Evolutionary conservation across 2,888 invertebrate species (phyloP), one percentile per base, ranked within the genome.

Genomic region (Caenorhabditis zanzibari): DNA sequence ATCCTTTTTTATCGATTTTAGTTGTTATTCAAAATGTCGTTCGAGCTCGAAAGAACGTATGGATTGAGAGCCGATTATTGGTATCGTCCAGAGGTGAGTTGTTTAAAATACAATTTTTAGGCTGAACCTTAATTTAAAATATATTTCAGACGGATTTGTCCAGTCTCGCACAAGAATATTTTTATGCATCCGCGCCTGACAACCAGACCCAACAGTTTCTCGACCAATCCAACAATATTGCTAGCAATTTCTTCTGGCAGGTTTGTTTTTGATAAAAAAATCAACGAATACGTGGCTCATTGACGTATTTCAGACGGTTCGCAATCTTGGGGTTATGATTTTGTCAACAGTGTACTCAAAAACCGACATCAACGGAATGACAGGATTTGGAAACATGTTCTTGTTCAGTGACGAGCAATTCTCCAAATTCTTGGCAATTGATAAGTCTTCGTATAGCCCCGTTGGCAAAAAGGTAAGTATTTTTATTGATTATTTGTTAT

Each of bases 331-430:
- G 19, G 95, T 96, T 90, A 95, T 96, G n/a, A 93, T 97, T 52
- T 94, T 98, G 24, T 95, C 95, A 86, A 95, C 95, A 93, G 96
- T 98, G 94, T 96, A 97, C 95, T 96, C 96, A 38, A 95, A 96
- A 93, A 98, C 98, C 2, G 96, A 97, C 89, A 96, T 97, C 87
- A 98, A 98, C 94, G 97, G 97, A 95, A 96, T 92, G 38, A 86
- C 91, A 19, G 73, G 85, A 38, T 82, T 80, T 52, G 98, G 98
- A 10, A 97, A 97, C 0, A 98, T 98, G 98, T 98, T 97, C 93
- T 96, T 98, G 64, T 94, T 97, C 89, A 98, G 98, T 0, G 94
- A 95, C 82, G 94, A 94, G 10, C 97, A 98, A 92, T 95, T 97
- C 89, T 94, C 94, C 81, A 93, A 94, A 76, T 93, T 97, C 88